phyloP scores from a whole-genome alignment of 1,140 invertebrate genomes.

The Drosophila yakuba region DNA sequence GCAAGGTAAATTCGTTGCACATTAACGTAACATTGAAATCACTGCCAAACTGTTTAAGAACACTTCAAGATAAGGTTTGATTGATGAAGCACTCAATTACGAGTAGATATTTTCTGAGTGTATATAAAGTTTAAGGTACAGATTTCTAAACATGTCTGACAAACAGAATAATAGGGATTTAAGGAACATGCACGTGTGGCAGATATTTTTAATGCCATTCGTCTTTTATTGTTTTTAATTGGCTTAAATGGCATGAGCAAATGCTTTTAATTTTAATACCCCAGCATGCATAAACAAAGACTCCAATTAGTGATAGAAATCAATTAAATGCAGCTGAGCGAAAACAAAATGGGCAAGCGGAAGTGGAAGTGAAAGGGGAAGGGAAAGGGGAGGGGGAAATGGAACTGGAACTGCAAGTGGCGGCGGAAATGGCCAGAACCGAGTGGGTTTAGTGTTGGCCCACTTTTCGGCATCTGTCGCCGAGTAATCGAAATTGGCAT shows the following conservation, averaged over 20 bases:
- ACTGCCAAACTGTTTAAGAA: no score
- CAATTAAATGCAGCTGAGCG: slow-evolving; percentile 47
- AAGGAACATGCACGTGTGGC: slow-evolving; percentile 15
- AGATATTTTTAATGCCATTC: slow-evolving; percentile 33
- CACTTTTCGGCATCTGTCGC: slow-evolving; percentile 6
- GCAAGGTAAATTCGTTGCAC: neutral
- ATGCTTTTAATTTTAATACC: slow-evolving; percentile 58
- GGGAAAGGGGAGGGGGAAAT: neutral
- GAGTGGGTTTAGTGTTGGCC: neutral
- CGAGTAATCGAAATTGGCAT: neutral
- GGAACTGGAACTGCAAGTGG: neutral
- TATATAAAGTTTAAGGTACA: no score
- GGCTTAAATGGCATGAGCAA: slow-evolving; percentile 51
- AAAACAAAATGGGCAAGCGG: slow-evolving; percentile 5
- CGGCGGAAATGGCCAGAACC: slow-evolving; percentile 14
- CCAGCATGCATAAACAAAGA: slow-evolving; percentile 53
- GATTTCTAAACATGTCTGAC: neutral
- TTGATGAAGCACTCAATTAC: no score
- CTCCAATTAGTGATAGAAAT: slow-evolving; percentile 59
- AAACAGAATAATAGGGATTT: slow-evolving; percentile 2
- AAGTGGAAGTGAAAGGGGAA: neutral
- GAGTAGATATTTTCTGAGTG: no score
- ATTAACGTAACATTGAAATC: neutral
- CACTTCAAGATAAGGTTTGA: neutral
- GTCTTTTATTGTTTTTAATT: slow-evolving; percentile 37